A percentile compares a stretch with the other conserved stretches of the same genome.
Evolutionary conservation across 2,888 invertebrate genomes (phyloP).

Genomic region (Latrodectus hesperus): DNA sequence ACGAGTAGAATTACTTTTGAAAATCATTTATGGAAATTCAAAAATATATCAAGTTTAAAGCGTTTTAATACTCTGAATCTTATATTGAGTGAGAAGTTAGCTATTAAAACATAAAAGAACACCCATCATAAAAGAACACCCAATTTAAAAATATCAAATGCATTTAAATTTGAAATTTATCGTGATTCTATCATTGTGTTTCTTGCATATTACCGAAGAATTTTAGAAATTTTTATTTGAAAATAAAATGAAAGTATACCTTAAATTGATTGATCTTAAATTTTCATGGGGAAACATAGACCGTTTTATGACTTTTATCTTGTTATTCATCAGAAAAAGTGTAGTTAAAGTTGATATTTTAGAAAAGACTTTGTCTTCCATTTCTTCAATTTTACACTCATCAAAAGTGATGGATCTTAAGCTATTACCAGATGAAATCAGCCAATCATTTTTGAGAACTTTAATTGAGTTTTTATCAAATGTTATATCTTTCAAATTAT

Average conservation of each 20-base stretch:
- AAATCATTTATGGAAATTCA: too few species aligned
- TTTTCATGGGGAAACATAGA: slow-evolving; percentile 56
- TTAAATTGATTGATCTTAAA: slow-evolving; percentile 42
- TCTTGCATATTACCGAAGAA: too few species aligned
- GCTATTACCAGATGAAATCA: slow-evolving; percentile 28
- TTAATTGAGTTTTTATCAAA: slow-evolving; percentile 50
- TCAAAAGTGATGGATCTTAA: slow-evolving; percentile 50
- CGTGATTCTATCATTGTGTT: too few species aligned
- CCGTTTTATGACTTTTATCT: slow-evolving; percentile 20
- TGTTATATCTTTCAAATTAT: slow-evolving; percentile 39
- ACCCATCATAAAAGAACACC: too few species aligned
- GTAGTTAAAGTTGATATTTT: slow-evolving; percentile 36
- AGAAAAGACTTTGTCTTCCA: slow-evolving; percentile 56
- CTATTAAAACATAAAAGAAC: too few species aligned
- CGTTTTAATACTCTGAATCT: too few species aligned
- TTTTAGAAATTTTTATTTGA: too few species aligned
- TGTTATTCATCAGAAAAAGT: slow-evolving; percentile 51
- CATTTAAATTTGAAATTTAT: too few species aligned
- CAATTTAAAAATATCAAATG: too few species aligned
- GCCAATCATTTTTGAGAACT: slow-evolving; percentile 46
- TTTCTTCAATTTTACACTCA: slow-evolving; percentile 39
- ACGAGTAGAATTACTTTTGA: too few species aligned
- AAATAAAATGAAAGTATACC: slow-evolving; percentile 17
- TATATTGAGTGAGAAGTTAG: too few species aligned
- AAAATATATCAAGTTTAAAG: too few species aligned